A percentile compares a stretch with the other conserved stretches of the same genome.
Evolutionary conservation across 2,888 invertebrate genomes (phyloP).

Genomic region (Bimastos eiseni): DNA sequence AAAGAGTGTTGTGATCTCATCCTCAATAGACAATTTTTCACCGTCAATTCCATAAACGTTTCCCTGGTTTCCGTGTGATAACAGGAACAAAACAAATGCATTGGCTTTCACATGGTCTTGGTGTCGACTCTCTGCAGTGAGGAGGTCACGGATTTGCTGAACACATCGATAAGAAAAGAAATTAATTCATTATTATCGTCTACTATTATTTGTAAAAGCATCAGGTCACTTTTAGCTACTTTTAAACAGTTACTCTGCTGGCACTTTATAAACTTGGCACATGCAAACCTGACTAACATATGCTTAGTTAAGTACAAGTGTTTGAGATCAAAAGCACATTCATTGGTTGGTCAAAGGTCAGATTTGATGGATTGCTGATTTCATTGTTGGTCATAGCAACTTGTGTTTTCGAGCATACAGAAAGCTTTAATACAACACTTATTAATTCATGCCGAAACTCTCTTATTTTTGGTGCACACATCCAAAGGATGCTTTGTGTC

Average conservation of each 20-base stretch:
- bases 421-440: too few species aligned
- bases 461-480: too few species aligned
- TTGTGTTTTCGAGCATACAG: too few species aligned
- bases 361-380: too few species aligned
- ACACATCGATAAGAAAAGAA: not conserved
- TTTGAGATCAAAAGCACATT: too few species aligned
- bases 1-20: conserved; percentile 48
- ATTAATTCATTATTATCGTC: not conserved
- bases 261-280: not conserved
- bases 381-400: too few species aligned
- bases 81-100: conserved; percentile 51
- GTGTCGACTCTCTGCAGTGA: conserved; percentile 49
- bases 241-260: not conserved
- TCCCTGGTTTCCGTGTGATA: conserved; percentile 57
- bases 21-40: conserved; percentile 43
- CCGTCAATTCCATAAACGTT: conserved; percentile 56
- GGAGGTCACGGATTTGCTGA: conserved; percentile 42
- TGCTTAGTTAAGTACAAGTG: too few species aligned
- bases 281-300: too few species aligned
- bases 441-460: too few species aligned
- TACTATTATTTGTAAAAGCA: not conserved
- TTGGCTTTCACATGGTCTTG: conserved; percentile 47
- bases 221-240: too few species aligned
- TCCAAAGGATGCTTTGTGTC: too few species aligned
- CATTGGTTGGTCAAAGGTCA: too few species aligned